Percentiles rank a stretch among this genome's conserved stretches.
Conservation (phyloP, 2,113 vertebrate species). For the Antigone vipio region DNA sequence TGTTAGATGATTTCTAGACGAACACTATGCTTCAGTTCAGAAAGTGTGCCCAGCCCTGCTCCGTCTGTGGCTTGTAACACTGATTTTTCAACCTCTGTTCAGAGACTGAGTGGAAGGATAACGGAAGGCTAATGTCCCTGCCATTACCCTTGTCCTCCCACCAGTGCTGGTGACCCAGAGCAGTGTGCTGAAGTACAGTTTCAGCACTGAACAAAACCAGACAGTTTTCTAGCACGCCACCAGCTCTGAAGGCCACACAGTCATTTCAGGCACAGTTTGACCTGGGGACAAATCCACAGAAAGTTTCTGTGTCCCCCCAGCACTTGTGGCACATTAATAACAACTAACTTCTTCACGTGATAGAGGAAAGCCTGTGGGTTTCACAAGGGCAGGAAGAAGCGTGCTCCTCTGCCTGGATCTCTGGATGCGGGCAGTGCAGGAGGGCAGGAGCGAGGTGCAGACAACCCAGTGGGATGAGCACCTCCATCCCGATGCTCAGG, state of each 20-base stretch:
- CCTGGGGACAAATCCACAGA: background rate
- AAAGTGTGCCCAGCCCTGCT: background rate
- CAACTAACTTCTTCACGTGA: fast-evolving
- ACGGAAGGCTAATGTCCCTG: background rate
- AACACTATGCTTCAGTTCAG: background rate
- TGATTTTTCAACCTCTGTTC: background rate
- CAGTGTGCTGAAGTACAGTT: background rate
- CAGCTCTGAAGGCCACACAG: background rate
- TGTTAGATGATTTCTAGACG: background rate
- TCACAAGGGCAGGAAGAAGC: background rate
- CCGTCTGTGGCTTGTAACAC: fast-evolving
- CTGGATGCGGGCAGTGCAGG: background rate
- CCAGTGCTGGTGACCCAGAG: background rate
- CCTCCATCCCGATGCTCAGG: fast-evolving
- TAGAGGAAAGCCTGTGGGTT: background rate
- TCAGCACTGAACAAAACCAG: background rate
- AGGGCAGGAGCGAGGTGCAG: background rate
- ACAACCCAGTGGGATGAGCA: background rate
- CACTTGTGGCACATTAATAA: fast-evolving
- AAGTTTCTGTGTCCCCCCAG: background rate
- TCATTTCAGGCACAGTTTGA: background rate
- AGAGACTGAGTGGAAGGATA: background rate
- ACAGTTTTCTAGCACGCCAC: background rate
- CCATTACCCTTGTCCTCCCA: background rate
- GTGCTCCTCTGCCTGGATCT: background rate